Base-by-base conservation (phyloP, 2,797 vertebrate species). In the Gila robusta region DNA sequence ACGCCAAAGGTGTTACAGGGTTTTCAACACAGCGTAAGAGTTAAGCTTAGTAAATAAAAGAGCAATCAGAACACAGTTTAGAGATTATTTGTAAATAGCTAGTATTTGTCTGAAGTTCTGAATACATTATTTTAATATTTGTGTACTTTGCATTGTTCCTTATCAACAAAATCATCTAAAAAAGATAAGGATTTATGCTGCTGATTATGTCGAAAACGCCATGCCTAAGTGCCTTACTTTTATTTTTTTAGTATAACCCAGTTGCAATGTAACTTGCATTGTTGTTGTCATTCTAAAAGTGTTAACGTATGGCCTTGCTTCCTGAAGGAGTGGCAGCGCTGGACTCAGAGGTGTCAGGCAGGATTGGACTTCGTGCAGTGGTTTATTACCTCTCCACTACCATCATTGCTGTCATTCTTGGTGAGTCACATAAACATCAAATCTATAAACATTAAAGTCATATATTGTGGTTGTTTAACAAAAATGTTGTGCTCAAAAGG, bases 371-470 rank as follows among this genome's bases (percentile, higher is more conserved):
- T 41, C 94, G 97, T 81, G 98, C 98, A 9, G 93, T 99, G 0
- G 8, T 97, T 1, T 99, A 99, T 94, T 99, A 99, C 91, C 95
- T 99, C 92, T 96, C 95, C 89, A 99, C 98, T 66, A 99, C 98
- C 10, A 87, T 96, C 89, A 95, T 98, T 62, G 98, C 98, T 17
- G 98, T 99, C 28, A 92, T 98, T 90, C 93, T 99, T 26, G 98
- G 98, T 99, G 94, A 95, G 94, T 86, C 44, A 67, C 2, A 2
- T 35, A 79, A 79, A 70, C 16, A 16, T 49, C 6, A 35, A 11
- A 79, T 28, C 62, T 4, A 6, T 84, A 41, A 69, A 10, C 14
- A 28, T 28, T 54, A 84, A 77, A 52, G 32, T 32, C 35, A 32
- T 16, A 41, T 6, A 41, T 41, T 67, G 62, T 39, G 44, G 37